phyloP scores from a whole-genome alignment of 2,888 invertebrate species.

The Mesorhabditis sp. region DNA sequence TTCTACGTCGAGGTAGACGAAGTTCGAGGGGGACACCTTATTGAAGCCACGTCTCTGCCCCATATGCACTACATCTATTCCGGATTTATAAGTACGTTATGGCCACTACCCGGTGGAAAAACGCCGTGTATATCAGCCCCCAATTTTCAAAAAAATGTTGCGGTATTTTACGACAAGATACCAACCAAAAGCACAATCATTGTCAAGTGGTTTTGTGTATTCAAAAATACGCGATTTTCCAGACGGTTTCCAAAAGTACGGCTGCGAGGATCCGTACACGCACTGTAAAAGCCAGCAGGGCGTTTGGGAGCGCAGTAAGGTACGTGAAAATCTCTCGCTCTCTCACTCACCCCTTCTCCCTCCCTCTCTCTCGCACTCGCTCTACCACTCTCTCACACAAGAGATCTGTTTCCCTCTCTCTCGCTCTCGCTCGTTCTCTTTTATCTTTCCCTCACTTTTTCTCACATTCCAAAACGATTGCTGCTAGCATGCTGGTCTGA shows the following conservation, averaged over 20 bases:
- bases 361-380: no score
- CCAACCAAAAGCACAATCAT: no score
- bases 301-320: conserved; percentile 2
- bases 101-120: background rate
- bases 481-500: no score
- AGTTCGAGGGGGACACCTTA: background rate
- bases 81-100: conserved; percentile 1
- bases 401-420: no score
- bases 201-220: background rate
- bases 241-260: background rate
- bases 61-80: background rate
- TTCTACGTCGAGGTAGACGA: background rate
- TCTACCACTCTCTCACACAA: no score
- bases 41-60: background rate
- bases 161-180: no score
- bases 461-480: no score
- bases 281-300: background rate
- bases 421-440: no score
- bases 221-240: background rate
- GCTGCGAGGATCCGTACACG: background rate
- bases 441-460: no score
- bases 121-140: background rate
- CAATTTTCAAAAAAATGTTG: background rate
- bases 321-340: background rate
- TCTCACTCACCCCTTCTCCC: no score